phyloP scores from a whole-genome alignment of 2,113 vertebrate species.

The Ciconia stormi region DNA sequence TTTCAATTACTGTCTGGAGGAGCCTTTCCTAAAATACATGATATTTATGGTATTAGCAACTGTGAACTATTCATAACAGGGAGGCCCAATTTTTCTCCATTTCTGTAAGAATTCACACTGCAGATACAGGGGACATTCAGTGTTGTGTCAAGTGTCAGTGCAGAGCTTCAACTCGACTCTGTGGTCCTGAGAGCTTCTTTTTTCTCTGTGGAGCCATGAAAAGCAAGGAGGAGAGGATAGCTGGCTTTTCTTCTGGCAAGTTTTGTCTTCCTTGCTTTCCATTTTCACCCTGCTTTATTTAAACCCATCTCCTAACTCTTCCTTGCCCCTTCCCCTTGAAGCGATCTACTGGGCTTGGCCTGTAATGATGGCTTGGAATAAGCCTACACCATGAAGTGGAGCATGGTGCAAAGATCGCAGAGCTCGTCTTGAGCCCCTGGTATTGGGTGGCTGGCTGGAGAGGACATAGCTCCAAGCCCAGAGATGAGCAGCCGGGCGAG shows the following conservation, averaged over 20 bases:
- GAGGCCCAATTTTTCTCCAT: background rate
- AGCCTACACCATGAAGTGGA: background rate
- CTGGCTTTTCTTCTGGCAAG: background rate
- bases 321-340: background rate
- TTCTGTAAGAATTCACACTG: background rate
- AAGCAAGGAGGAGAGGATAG: background rate
- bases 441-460: background rate
- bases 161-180: background rate
- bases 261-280: background rate
- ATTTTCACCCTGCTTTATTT: background rate
- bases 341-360: background rate
- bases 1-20: background rate
- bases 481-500: background rate
- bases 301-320: background rate
- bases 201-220: background rate
- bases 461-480: background rate
- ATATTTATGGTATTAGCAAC: background rate
- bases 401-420: background rate
- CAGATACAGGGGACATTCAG: background rate
- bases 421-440: background rate
- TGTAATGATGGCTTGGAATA: background rate
- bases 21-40: background rate
- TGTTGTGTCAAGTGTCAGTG: rapidly evolving
- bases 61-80: background rate
- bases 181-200: background rate